phyloP scores from a whole-genome alignment of 1,140 invertebrate species.

The Drosophila parabipectinata region DNA sequence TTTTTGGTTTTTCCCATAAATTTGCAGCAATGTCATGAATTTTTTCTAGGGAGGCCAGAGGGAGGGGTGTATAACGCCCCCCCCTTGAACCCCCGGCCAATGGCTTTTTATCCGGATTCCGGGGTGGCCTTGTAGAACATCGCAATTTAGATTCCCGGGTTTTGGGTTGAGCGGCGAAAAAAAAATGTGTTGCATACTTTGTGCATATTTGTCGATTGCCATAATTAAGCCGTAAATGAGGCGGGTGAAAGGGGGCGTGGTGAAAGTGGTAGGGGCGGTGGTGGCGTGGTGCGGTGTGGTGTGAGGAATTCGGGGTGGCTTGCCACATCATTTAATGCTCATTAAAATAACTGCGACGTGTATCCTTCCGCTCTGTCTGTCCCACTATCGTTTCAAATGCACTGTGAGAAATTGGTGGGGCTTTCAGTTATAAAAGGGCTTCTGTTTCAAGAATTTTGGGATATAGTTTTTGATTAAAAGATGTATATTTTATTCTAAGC shows the following conservation, averaged over 20 bases:
- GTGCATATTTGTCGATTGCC: conserved; percentile 74
- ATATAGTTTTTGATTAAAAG: too few relatives aligned
- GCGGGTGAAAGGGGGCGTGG: conserved; percentile 11
- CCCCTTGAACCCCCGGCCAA: not conserved
- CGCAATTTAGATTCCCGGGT: conserved; percentile 49
- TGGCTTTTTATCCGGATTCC: not conserved
- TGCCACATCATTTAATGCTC: conserved; percentile 81
- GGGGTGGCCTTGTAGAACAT: conserved; percentile 48
- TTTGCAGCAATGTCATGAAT: conserved; percentile 69
- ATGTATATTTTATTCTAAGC: too few relatives aligned
- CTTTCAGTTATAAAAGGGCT: not conserved
- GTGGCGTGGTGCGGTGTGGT: not conserved
- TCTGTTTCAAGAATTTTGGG: too few relatives aligned
- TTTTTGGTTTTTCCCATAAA: conserved; percentile 55
- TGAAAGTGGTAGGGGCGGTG: not conserved
- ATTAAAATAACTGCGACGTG: conserved; percentile 75
- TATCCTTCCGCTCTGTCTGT: conserved; percentile 57
- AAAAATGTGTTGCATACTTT: conserved; percentile 63
- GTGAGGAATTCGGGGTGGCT: conserved; percentile 25
- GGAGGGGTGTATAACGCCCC: too few relatives aligned
- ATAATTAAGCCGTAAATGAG: conserved; percentile 80
- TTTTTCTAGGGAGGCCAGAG: conserved; percentile 30
- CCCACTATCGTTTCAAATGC: conserved; percentile 18
- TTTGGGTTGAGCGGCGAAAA: conserved; percentile 4
- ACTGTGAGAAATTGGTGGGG: not conserved